Base-by-base conservation (phyloP, 2,113 vertebrate species). In the Rhombomys opimus region DNA sequence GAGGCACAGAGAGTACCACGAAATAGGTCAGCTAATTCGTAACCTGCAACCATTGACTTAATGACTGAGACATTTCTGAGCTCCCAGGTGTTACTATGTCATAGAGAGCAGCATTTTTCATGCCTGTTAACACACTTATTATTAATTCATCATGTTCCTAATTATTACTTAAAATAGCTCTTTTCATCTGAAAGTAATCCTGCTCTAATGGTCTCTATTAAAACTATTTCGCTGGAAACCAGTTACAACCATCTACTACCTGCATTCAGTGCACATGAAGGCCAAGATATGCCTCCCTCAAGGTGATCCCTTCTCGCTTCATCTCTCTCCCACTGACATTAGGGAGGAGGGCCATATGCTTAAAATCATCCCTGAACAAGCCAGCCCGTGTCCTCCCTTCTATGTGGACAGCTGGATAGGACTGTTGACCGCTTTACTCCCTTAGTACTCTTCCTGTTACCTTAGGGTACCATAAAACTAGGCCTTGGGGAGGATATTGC, bases 101-200 rank as follows among this genome's bases (percentile, higher is more conserved):
- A 73, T 30, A 20, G 8, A 20, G 4, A 75, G 14, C 57, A 17
- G 59, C 57, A 93, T 67, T 76, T 54, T 78, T 90, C 75, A 67
- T 78, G 12, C 50, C 52, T 54, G 4, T 5, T 50, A 95, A 57
- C 7, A 38, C 35, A 41, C 78, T 72, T 52, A 59, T 11, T 93
- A 70, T 4, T 27, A 61, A 23, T 67, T 84, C 77, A 93, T 38
- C 57, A 50, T 80, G 70, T 92, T 46, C 81, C 32, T 46, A 68
- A 5, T 91, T 86, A 95, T 78, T 90, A 11, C 96, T 96, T 67
- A 18, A 95, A 94, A 93, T 90, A 7, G 35, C 4, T 57, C 20
- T 38, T 72, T 90, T 72, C 52, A 73, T 63, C 68, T 84, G 78
- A 67, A 90, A 94, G 94, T 63, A 80, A 89, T 13, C 10, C 81